phyloP scores from a whole-genome alignment of 35 echinoderm and acorn worm species.

The Anneissia japonica region DNA sequence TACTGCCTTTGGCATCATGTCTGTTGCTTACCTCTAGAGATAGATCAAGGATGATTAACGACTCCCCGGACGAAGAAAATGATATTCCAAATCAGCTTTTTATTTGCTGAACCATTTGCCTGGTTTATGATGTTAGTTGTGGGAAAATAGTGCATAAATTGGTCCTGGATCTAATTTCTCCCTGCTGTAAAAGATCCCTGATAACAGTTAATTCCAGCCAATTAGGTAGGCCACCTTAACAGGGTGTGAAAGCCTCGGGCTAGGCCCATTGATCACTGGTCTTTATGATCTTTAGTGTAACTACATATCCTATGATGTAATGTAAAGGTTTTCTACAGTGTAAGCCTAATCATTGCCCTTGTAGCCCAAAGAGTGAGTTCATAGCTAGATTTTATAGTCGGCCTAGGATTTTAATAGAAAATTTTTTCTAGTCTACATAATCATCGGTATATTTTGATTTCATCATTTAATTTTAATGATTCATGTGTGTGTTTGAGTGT shows the following conservation, averaged over 20 bases:
- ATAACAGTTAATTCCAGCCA: not conserved
- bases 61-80: not conserved
- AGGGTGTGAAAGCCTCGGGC: not conserved
- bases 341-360: not conserved
- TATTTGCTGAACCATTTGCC: not conserved
- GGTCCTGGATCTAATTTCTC: not conserved
- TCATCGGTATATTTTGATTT: too few species aligned
- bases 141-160: not conserved
- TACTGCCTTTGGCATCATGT: not conserved
- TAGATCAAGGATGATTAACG: not conserved
- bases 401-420: too few species aligned
- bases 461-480: too few species aligned
- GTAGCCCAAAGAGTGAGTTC: not conserved
- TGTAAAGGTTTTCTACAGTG: too few species aligned
- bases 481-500: too few species aligned
- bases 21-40: not conserved
- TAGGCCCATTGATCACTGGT: not conserved
- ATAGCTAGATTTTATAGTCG: too few species aligned
- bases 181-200: not conserved
- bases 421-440: too few species aligned
- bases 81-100: not conserved
- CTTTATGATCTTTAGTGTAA: not conserved
- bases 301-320: too few species aligned
- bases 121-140: not conserved
- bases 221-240: not conserved